Evolutionary conservation across 2,888 invertebrate species (phyloP).

Genomic region (Lasioglossum vierecki): DNA sequence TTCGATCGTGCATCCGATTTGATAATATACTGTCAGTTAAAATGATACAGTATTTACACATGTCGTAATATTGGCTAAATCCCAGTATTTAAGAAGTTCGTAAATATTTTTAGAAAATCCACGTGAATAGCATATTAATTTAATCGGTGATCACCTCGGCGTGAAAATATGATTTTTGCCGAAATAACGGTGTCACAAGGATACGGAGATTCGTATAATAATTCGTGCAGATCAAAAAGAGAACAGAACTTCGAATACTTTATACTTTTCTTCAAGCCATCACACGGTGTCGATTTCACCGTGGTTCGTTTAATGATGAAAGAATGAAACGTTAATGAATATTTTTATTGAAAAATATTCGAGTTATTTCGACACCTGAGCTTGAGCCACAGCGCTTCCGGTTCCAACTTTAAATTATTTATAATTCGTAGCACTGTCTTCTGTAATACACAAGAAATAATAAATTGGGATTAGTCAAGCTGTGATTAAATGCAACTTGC

Average conservation of each 20-base stretch:
- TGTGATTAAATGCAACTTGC: background rate
- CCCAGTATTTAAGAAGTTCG: slow-evolving; percentile 60
- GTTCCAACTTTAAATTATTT: background rate
- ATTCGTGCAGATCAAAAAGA: background rate
- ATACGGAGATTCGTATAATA: background rate
- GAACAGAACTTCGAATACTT: background rate
- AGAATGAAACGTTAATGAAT: background rate
- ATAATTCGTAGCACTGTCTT: background rate
- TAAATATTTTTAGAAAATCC: slow-evolving; percentile 65
- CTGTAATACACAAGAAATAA: background rate
- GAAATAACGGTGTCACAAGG: background rate
- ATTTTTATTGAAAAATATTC: background rate
- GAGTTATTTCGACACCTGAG: background rate
- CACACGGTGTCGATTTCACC: background rate
- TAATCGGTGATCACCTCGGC: background rate
- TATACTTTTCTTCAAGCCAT: slow-evolving; percentile 37
- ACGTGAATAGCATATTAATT: slow-evolving; percentile 26
- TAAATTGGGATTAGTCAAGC: background rate
- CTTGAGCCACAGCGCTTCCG: background rate
- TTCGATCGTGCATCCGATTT: slow-evolving; percentile 17
- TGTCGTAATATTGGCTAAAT: slow-evolving; percentile 58
- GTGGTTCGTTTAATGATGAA: background rate
- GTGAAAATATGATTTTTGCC: background rate
- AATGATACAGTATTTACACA: slow-evolving; percentile 16
- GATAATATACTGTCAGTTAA: slow-evolving; percentile 30